Evolutionary conservation across 2,113 vertebrate genomes (phyloP).

Genomic region (Tetrao urogallus): DNA sequence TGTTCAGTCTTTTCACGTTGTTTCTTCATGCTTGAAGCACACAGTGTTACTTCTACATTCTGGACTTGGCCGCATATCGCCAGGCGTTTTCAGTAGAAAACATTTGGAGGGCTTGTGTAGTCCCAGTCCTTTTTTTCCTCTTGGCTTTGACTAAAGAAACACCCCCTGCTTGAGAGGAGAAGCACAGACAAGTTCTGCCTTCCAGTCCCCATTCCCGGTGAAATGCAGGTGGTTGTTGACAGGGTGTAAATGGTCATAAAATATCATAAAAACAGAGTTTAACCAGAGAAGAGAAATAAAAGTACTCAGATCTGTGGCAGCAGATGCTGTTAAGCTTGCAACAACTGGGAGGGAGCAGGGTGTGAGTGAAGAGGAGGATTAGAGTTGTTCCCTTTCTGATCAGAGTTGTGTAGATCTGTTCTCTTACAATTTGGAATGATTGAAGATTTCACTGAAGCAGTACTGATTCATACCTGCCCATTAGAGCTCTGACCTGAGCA

Average conservation of each 20-base stretch:
- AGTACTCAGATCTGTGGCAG: background rate
- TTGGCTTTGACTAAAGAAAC: background rate
- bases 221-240: rapidly evolving
- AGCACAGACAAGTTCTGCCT: background rate
- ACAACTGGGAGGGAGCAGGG: background rate
- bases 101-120: background rate
- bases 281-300: background rate
- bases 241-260: background rate
- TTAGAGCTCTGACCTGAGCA: background rate
- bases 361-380: background rate
- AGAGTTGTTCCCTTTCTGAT: background rate
- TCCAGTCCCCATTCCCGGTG: background rate
- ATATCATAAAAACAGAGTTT: background rate
- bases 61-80: background rate
- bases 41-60: background rate
- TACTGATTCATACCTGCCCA: background rate
- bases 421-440: background rate
- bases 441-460: background rate
- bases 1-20: background rate
- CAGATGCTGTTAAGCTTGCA: constrained; percentile 6
- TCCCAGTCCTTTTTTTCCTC: background rate
- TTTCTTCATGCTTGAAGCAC: background rate
- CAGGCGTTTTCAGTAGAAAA: constrained; percentile 40
- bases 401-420: background rate
- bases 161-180: background rate